Evolutionary conservation across 92 coral and sea anemone genomes (phyloP), one percentile per base, ranked within the genome.

Genomic region (Isaurus tuberculatus): DNA sequence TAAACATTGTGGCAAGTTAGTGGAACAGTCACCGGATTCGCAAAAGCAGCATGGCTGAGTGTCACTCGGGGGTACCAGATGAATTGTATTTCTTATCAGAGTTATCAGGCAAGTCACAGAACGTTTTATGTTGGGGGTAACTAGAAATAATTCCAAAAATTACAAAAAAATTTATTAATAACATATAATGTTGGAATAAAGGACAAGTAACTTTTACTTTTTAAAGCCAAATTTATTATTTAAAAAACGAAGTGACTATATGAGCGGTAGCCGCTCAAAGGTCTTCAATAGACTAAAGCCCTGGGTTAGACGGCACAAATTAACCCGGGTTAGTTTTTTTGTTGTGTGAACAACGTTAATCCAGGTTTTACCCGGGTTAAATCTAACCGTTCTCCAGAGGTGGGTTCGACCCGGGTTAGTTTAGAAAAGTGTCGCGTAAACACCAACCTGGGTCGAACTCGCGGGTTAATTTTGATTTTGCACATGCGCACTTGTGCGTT

Each of bases 51-150:
- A 70, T 79, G 85, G 85, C 77, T 22, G 86, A 86, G 53, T 86
- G 90, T 61, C 90, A 68, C 49, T 55, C 89, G 22, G 89, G 89
- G 80, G 84, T 77, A 43, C 89, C 89, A 36, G 89, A 86, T 58
- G 89, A 77, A 66, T 79, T 79, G 65, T 86, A 86, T 79, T 70
- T 77, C 86, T 29, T 86, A 86, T 72, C 89, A 37, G 74, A 58
- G 85, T 32, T 69, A 27, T 67, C 85, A 81, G 78, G 78, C 73
- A 81, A 80, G 73, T 33, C 60, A 43, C 73, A 65, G 43, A 80
- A 60, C 60, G 65, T 27, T 61, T 79, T 43, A 43, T 63, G 26
- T 75, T 44, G 61, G 81, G 65, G 63, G 42, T 49, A 42, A 55
- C 31, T 40, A 46, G 64, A 75, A 64, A 64, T 64, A 64, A 26